Evolutionary conservation across 2,113 vertebrate species (phyloP), one percentile per base, ranked within the genome.

Genomic region (Vidua macroura): DNA sequence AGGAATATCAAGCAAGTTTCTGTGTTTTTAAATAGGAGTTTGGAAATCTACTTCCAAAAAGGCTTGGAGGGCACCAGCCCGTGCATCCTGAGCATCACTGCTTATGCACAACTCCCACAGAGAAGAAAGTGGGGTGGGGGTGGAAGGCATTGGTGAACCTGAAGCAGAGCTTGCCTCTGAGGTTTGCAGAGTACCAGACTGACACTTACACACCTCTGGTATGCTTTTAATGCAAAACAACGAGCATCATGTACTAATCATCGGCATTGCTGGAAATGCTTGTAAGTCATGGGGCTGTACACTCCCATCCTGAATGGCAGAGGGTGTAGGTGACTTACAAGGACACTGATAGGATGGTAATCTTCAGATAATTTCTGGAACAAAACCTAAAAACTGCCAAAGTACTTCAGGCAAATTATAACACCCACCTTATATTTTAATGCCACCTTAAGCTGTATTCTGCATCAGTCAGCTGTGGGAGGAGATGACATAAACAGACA

Each of bases 401-500:
- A 96, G 44, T 92, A 88, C 81, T 92, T 90, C 56, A 96, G 77
- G 96, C 86, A 94, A 97, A 95, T 97, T 97, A 94, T 73, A 82
- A 96, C 96, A 96, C 96, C 97, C 96, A 96, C 97, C 84, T 97
- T 80, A 64, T 52, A 63, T 93, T 93, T 97, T 91, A 96, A 97
- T 95, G 88, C 93, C 90, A 91, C 91, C 96, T 94, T 92, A 94
- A 77, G 63, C 86, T 83, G 93, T 86, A 95, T 94, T 93, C 90
- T 94, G 88, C 94, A 94, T 95, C 96, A 96, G 95, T 92, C 93
- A 96, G 68, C 80, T 95, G 96, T 96, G 91, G 95, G 97, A 94
- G 82, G 95, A 83, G 88, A 97, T 97, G 96, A 96, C 94, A 96
- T 88, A 97, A 97, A 97, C 94, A 97, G 94, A 96, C 86, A 97